Conservation (phyloP, 2,797 vertebrate genomes). For the Sparus aurata region DNA sequence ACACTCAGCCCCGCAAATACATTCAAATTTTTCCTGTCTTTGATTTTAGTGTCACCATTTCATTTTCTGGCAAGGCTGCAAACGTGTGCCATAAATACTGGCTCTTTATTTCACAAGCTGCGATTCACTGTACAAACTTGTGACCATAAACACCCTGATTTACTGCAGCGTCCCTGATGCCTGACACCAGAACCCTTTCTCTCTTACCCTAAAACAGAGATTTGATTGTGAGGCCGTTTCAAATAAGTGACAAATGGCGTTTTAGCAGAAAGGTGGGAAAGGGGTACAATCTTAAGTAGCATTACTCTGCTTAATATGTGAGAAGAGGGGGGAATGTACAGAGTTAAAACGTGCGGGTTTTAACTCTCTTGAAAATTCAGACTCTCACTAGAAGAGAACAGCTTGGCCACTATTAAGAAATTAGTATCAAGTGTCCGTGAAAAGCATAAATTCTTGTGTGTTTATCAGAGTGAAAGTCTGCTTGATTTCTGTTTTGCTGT, state of each 20-base stretch:
- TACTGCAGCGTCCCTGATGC: neutral
- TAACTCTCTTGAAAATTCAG: slow-evolving; percentile 1
- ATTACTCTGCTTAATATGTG: neutral
- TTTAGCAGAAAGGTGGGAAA: neutral
- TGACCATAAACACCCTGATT: slow-evolving; percentile 6
- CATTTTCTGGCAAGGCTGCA: neutral
- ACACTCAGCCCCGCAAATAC: neutral
- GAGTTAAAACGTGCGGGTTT: neutral
- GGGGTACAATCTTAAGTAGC: neutral
- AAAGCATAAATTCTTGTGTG: neutral
- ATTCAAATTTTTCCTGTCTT: neutral
- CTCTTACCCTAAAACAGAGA: slow-evolving; percentile 11
- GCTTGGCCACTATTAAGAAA: neutral
- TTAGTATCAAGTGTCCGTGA: neutral
- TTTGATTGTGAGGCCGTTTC: neutral
- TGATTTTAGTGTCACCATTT: slow-evolving; percentile 6
- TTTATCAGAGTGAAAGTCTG: neutral
- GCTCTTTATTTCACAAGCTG: slow-evolving; percentile 7
- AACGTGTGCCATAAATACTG: neutral
- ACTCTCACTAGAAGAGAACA: neutral
- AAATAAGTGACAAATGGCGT: neutral
- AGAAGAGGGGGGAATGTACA: neutral
- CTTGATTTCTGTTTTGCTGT: neutral
- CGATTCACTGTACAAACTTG: neutral
- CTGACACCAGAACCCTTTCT: neutral